A percentile compares a stretch with the other conserved stretches of the same genome.
Evolutionary conservation across 2,797 vertebrate genomes (phyloP).

Genomic region (Uromys caudimaculatus): DNA sequence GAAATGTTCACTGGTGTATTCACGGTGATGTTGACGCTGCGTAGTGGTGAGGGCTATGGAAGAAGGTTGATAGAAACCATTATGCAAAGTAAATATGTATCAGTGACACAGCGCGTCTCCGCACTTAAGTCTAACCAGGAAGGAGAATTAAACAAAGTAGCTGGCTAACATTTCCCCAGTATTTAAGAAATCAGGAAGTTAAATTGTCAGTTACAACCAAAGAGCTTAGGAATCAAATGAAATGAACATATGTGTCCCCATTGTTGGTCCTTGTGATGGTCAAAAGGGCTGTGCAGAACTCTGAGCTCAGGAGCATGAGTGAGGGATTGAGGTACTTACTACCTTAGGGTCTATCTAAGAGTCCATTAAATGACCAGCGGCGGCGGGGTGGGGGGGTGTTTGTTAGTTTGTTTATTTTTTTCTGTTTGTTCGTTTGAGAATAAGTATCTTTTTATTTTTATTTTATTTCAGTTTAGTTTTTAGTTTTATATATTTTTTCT

Average conservation of each 20-base stretch:
- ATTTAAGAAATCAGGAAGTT: background rate
- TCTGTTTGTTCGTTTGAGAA: too few species aligned
- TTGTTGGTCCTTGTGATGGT: background rate
- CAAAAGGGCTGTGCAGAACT: background rate
- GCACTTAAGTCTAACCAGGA: background rate
- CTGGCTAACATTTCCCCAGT: background rate
- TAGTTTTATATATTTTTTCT: too few species aligned
- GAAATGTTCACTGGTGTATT: background rate
- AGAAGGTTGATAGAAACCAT: background rate
- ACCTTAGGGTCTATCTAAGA: background rate
- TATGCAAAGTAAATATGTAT: conserved; percentile 10
- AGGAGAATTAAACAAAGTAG: background rate
- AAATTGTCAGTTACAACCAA: conserved; percentile 6
- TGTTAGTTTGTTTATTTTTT: too few species aligned
- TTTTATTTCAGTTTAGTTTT: too few species aligned
- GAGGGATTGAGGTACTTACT: too few species aligned
- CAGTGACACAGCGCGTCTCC: background rate
- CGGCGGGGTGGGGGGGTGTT: too few species aligned
- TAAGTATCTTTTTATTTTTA: too few species aligned
- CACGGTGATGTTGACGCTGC: background rate
- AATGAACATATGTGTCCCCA: background rate
- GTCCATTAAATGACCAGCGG: background rate
- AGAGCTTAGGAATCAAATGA: background rate
- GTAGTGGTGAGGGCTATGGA: background rate
- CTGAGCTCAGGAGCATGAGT: background rate